A percentile compares a stretch with the other conserved stretches of the same genome.
These are phyloP conservation scores for Capromys pilorides DNA, from an alignment of 2,797 vertebrate species.

Conservation along the genomic window DNA sequence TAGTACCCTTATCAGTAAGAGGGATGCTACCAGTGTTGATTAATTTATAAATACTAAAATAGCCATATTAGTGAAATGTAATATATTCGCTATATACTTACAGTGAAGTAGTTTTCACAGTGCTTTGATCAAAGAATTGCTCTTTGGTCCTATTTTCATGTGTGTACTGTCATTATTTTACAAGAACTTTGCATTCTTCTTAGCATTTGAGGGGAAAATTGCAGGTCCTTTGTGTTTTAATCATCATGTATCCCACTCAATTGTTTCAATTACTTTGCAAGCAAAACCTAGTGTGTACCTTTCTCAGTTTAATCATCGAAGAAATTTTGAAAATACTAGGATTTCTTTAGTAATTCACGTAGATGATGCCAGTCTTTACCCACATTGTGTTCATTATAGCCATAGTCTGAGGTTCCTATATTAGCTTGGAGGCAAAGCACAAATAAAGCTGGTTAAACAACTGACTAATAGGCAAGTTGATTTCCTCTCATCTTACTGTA, in stretches of 20 bases:
- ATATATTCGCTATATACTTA: background rate
- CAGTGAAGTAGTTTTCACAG: background rate
- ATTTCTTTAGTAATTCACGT: constrained; percentile 20
- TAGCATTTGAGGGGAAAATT: background rate
- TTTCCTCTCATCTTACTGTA: background rate
- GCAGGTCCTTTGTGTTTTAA: background rate
- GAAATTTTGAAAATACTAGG: background rate
- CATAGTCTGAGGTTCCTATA: background rate
- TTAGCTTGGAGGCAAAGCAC: background rate
- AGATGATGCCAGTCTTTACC: background rate
- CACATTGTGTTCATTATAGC: background rate
- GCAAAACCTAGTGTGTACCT: background rate
- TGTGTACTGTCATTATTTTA: background rate
- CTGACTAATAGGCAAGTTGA: background rate
- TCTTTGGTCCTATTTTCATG: background rate
- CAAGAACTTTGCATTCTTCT: background rate
- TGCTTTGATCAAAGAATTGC: background rate
- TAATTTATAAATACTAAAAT: background rate
- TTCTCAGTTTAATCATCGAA: constrained; percentile 12
- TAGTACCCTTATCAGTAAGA: background rate
- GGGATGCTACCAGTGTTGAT: background rate
- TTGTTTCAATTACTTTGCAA: constrained; percentile 5
- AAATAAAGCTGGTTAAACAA: background rate
- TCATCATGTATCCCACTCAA: background rate
- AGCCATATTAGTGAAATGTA: background rate